Conservation (phyloP, 2,888 invertebrate species). For the Calephelis perditalis region DNA sequence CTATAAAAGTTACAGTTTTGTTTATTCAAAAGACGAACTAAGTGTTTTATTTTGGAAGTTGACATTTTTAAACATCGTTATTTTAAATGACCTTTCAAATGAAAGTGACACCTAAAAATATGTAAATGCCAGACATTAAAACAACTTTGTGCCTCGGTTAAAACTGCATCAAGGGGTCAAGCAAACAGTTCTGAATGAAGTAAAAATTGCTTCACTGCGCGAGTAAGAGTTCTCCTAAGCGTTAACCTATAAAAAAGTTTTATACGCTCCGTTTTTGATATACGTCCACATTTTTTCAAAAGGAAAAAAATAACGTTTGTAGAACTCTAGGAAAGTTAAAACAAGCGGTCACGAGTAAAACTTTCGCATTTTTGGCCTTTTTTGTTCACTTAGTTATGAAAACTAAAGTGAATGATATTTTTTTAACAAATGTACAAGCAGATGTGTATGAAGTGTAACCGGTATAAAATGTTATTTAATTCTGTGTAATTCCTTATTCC, state of each 20-base stretch:
- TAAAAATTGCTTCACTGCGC: neutral
- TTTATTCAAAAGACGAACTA: too few relatives aligned
- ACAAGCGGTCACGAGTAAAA: neutral
- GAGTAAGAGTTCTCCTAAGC: neutral
- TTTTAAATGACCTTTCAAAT: neutral
- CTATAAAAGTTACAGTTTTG: too few relatives aligned
- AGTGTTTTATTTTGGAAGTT: too few relatives aligned
- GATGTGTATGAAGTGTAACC: too few relatives aligned
- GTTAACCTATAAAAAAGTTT: constrained; percentile 10
- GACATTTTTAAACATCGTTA: too few relatives aligned
- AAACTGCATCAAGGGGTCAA: constrained; percentile 1
- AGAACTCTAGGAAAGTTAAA: neutral
- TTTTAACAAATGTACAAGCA: too few relatives aligned
- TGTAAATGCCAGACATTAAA: too few relatives aligned
- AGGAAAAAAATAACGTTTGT: neutral
- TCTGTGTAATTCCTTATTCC: too few relatives aligned
- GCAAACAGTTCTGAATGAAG: constrained; percentile 5
- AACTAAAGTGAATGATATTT: too few relatives aligned
- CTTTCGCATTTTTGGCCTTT: too few relatives aligned
- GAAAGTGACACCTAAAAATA: neutral
- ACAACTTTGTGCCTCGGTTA: neutral
- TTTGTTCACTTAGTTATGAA: too few relatives aligned
- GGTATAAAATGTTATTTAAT: too few relatives aligned
- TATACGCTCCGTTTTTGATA: neutral
- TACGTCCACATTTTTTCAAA: neutral